phyloP scores from a whole-genome alignment of 37 sponge, comb jelly and placozoan genomes.

The Spongia lamella region DNA sequence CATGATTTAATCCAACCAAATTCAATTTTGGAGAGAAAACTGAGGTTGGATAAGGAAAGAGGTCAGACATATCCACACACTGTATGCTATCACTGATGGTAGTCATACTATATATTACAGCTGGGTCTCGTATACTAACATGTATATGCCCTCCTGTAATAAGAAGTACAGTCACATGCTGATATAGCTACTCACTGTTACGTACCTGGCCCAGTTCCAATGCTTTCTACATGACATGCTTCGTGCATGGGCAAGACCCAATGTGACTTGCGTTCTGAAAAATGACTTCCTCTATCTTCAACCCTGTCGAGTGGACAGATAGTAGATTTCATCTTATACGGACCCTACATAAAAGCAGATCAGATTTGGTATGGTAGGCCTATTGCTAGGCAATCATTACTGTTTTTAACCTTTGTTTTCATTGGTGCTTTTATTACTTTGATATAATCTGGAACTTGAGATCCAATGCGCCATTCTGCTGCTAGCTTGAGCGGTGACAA shows the following conservation, averaged over 20 bases:
- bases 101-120: constrained; percentile 39
- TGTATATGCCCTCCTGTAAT: constrained; percentile 26
- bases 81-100: constrained; percentile 4
- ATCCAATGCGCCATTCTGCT: no score
- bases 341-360: constrained; percentile 34
- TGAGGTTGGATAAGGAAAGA: constrained; percentile 18
- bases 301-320: constrained; percentile 37
- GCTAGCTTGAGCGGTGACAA: no score
- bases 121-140: constrained; percentile 30
- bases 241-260: constrained; percentile 54
- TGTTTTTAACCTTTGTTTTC: no score
- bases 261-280: constrained; percentile 50
- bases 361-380: no score
- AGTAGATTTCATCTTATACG: neutral
- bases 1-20: constrained; percentile 11
- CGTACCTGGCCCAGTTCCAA: no score
- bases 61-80: constrained; percentile 26
- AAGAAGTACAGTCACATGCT: neutral
- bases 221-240: constrained; percentile 12
- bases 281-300: constrained; percentile 37
- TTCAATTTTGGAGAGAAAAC: constrained; percentile 21
- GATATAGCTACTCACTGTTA: neutral
- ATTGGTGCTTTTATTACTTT: neutral
- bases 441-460: no score
- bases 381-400: no score